These are phyloP conservation scores for Ovis canadensis DNA, from an alignment of 2,113 vertebrate genomes.

Conservation along the genomic window DNA sequence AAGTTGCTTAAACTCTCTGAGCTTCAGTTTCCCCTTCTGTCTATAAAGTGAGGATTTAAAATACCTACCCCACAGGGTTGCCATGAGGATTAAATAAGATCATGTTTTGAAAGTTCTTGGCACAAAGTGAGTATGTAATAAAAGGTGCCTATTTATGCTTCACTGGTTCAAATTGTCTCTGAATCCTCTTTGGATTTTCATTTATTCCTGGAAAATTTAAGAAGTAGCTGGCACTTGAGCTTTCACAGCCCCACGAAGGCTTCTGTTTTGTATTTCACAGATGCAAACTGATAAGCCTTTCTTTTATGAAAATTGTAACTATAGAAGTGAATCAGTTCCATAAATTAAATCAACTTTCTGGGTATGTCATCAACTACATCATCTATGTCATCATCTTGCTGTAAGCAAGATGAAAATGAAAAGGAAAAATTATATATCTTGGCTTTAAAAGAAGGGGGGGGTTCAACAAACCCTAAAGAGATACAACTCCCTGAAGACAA, in stretches of 20 bases:
- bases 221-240: background rate
- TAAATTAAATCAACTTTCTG: conserved; percentile 37
- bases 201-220: background rate
- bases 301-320: conserved; percentile 49
- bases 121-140: background rate
- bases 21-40: background rate
- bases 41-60: background rate
- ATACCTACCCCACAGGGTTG: background rate
- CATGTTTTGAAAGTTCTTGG: background rate
- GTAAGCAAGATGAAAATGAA: conserved; percentile 57
- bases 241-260: background rate
- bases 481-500: background rate
- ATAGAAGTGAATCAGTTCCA: conserved; percentile 61
- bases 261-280: conserved; percentile 14
- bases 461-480: background rate
- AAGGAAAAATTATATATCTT: conserved; percentile 38
- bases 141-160: background rate
- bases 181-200: conserved; percentile 1
- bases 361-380: conserved; percentile 26
- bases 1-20: background rate
- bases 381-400: too few relatives aligned
- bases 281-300: conserved; percentile 48
- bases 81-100: background rate
- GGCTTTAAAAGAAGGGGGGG: background rate
- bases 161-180: background rate